Conservation (phyloP, 2,888 invertebrate species). For the Eueremaeus valkanovi region DNA sequence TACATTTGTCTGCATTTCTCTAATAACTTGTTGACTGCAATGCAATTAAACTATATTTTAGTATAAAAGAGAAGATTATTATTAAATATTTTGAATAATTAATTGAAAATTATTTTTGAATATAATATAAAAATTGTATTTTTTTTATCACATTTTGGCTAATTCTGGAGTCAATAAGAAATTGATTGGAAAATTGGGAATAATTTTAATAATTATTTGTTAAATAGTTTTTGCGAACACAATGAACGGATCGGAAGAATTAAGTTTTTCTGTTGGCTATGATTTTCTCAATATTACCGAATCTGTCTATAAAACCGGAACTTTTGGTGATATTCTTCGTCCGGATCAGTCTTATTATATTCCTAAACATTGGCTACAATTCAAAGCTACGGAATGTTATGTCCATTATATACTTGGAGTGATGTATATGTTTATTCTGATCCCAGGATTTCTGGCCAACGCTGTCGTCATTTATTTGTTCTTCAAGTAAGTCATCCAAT, state of each 20-base stretch:
- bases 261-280: not conserved
- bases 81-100: too few species aligned
- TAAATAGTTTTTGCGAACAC: too few species aligned
- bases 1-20: too few species aligned
- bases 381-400: conserved; percentile 60
- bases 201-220: too few species aligned
- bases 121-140: too few species aligned
- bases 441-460: conserved; percentile 67
- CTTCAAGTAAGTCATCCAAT: conserved; percentile 62
- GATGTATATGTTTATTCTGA: conserved; percentile 62
- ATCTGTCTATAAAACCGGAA: not conserved
- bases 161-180: too few species aligned
- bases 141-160: too few species aligned
- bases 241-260: not conserved
- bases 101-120: too few species aligned
- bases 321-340: conserved; percentile 50
- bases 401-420: conserved; percentile 62
- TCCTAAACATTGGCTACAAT: conserved; percentile 69
- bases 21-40: too few species aligned
- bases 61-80: too few species aligned
- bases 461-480: conserved; percentile 68
- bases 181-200: too few species aligned
- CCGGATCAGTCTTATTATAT: conserved; percentile 60
- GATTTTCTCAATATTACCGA: not conserved
- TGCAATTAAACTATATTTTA: too few species aligned